Evolutionary conservation across 2,888 invertebrate genomes (phyloP).

Genomic region (Plemyria rubiginata): DNA sequence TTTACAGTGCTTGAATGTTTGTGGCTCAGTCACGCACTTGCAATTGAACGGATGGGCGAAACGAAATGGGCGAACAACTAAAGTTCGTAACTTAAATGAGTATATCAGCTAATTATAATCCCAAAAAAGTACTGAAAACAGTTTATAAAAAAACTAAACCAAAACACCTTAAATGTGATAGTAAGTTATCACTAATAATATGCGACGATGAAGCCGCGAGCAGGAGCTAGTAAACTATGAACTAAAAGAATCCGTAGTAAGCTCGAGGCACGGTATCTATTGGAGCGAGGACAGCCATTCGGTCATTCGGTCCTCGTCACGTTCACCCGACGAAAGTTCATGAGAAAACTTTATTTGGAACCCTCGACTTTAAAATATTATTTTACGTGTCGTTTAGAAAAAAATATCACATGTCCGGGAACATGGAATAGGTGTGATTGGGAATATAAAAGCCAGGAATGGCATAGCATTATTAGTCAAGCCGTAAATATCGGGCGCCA

Average conservation of each 20-base stretch:
- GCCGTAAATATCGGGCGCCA: slow-evolving; percentile 23
- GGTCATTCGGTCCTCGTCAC: slow-evolving; percentile 31
- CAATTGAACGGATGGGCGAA: too few relatives aligned
- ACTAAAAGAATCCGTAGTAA: slow-evolving; percentile 16
- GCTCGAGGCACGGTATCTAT: slow-evolving; percentile 26
- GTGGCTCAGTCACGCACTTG: too few relatives aligned
- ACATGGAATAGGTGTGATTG: slow-evolving; percentile 8
- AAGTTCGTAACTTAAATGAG: too few relatives aligned
- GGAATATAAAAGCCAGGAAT: slow-evolving; percentile 12
- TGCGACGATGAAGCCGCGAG: too few relatives aligned
- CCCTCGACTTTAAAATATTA: not conserved
- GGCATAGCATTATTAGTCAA: slow-evolving; percentile 13
- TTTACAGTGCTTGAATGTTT: too few relatives aligned
- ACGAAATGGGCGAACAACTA: too few relatives aligned
- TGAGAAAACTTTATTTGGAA: slow-evolving; percentile 74
- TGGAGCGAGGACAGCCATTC: slow-evolving; percentile 31
- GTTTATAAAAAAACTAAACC: too few relatives aligned
- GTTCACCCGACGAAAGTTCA: slow-evolving; percentile 54
- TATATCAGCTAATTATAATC: too few relatives aligned
- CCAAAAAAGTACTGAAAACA: too few relatives aligned
- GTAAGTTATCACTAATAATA: too few relatives aligned
- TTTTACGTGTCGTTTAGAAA: not conserved
- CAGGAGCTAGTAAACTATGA: not conserved
- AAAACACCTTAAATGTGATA: too few relatives aligned
- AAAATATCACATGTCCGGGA: not conserved